Conservation (phyloP, 2,113 vertebrate genomes). For the Pipra filicauda region DNA sequence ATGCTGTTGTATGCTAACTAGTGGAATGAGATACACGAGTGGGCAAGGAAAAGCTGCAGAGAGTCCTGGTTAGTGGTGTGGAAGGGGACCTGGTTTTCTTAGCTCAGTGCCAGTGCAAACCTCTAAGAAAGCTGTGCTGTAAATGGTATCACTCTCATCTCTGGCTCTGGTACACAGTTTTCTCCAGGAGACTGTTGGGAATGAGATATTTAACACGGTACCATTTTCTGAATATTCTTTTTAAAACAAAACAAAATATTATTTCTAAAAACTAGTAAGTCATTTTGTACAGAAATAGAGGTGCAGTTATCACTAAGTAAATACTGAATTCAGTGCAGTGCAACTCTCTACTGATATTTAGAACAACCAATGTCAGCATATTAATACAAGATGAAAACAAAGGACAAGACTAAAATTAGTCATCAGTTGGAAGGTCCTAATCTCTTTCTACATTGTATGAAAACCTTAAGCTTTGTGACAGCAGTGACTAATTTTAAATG, state of each 20-base stretch:
- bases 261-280: not conserved
- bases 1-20: not conserved
- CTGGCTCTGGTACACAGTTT: not conserved
- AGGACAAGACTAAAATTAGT: not conserved
- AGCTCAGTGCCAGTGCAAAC: not conserved
- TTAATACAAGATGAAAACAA: not conserved
- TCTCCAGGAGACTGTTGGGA: not conserved
- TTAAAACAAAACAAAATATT: not conserved
- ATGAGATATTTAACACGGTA: not conserved
- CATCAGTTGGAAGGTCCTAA: not conserved
- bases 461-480: conserved; percentile 1
- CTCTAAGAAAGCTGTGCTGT: rapidly evolving
- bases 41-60: not conserved
- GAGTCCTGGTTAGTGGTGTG: no score
- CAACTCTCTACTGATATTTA: not conserved
- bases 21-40: rapidly evolving
- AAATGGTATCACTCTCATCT: rapidly evolving
- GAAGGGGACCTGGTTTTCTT: not conserved
- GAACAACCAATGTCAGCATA: not conserved
- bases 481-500: not conserved
- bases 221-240: not conserved
- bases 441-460: not conserved
- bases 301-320: not conserved
- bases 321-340: not conserved
- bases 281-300: not conserved